Evolutionary conservation across 2,888 invertebrate genomes (phyloP), one percentile per base, ranked within the genome.

Genomic region (Habroteleia sp.): DNA sequence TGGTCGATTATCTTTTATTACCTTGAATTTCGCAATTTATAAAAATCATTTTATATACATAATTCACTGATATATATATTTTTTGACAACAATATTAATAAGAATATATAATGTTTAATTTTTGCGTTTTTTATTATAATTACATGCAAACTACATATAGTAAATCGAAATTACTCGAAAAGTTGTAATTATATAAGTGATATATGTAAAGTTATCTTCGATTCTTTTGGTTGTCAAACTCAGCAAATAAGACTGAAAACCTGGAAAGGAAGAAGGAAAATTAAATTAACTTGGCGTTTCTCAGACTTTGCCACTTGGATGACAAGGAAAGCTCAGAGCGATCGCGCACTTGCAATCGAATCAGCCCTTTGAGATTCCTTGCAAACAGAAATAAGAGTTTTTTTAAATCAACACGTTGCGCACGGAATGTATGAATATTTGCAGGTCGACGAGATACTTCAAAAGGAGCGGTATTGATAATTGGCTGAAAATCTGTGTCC

Each of bases 391-490:
- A 80, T 79, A 83, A 84, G 82, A 83, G 81, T 83, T 84, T 84
- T 4, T 81, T 83, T 81, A 86, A 86, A 87, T 87, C 86, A 86
- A 87, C 84, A 86, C 79, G 80, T 80, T 76, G 54, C 63, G 56
- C 69, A 16, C 42, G 25, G 54, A 39, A 75, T 60, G 39, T 62
- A 54, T 52, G 65, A 62, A 50, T 72, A 62, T 72, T 68, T 68
- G 68, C 58, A 39, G 73, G 54, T 68, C 41, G 48, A 62, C 74
- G 73, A 74, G 76, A 56, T 77, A 87, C 86, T 87, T 87, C 87
- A 87, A 87, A 87, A 84, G 85, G 54, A 80, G 74, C 71, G 71
- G 68, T 81, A 83, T 86, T 84, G 85, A 88, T 88, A 88, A 88
- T 88, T 88, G 88, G 84, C 82, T 77, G 81, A 83, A 83, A 86